Evolutionary conservation across 2,113 vertebrate genomes (phyloP).

Genomic region (Platichthys flesus): DNA sequence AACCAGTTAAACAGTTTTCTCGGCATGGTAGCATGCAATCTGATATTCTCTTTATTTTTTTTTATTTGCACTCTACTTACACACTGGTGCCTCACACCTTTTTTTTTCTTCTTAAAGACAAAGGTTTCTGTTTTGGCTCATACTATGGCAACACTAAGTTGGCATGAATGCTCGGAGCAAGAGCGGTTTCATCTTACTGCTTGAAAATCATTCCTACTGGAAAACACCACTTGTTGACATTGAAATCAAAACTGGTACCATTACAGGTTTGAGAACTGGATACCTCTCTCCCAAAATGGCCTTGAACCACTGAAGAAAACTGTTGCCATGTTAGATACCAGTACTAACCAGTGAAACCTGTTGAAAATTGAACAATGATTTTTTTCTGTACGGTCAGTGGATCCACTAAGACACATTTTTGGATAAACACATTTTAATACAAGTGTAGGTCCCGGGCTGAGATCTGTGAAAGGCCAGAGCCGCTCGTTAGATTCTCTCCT

Average conservation of each 20-base stretch:
- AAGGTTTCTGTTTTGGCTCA: constrained; percentile 71
- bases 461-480: constrained; percentile 12
- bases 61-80: background rate
- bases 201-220: constrained; percentile 36
- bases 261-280: constrained; percentile 12
- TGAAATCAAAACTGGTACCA: constrained; percentile 35
- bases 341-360: no score
- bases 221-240: constrained; percentile 38
- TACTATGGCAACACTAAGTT: constrained; percentile 53
- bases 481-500: constrained; percentile 24
- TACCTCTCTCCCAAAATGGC: background rate
- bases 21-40: constrained; percentile 43
- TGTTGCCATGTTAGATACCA: no score
- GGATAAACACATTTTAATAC: background rate
- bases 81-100: background rate
- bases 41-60: constrained; percentile 47
- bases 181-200: constrained; percentile 56
- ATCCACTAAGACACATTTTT: background rate
- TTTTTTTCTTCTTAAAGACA: constrained; percentile 44
- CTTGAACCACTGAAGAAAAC: background rate
- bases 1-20: constrained; percentile 50
- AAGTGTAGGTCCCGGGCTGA: background rate
- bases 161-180: constrained; percentile 23
- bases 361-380: background rate
- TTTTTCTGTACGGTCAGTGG: background rate